Conservation (phyloP, 2,113 vertebrate species). For the Hemichromis elongatus region DNA sequence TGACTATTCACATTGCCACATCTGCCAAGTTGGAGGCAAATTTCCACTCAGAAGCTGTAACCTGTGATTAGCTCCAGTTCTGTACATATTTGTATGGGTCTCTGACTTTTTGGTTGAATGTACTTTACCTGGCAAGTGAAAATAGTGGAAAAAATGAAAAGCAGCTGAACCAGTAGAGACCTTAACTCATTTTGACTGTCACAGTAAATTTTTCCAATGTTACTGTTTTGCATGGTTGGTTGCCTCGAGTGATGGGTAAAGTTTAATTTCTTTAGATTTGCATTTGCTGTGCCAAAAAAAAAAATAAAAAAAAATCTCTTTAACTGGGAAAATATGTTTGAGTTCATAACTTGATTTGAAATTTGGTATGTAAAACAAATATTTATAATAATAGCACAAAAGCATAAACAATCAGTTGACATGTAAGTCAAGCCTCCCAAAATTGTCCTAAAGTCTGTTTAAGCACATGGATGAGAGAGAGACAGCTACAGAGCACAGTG, state of each 20-base stretch:
- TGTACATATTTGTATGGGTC: not conserved
- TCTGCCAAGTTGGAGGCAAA: not conserved
- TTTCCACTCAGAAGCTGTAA: conserved; percentile 3
- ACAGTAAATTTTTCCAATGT: not conserved
- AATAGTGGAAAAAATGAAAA: too few species aligned
- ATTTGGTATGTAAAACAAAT: not conserved
- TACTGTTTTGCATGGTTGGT: not conserved
- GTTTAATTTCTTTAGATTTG: not conserved
- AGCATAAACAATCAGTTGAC: not conserved
- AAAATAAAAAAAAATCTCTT: not conserved
- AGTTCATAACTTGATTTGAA: not conserved
- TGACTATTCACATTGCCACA: not conserved
- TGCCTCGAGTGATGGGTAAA: not conserved
- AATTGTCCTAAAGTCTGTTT: not conserved
- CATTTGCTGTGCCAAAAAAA: not conserved
- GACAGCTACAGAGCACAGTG: not conserved
- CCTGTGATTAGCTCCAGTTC: not conserved
- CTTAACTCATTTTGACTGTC: not conserved
- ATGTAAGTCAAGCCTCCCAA: not conserved
- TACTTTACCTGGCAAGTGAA: not conserved
- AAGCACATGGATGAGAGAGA: not conserved
- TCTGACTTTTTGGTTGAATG: not conserved
- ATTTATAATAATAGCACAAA: not conserved
- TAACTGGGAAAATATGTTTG: not conserved
- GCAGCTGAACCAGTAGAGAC: not conserved